These are phyloP conservation scores for Umimayanthus chanpuru DNA, from an alignment of 92 coral and sea anemone species.

Conservation along the genomic window DNA sequence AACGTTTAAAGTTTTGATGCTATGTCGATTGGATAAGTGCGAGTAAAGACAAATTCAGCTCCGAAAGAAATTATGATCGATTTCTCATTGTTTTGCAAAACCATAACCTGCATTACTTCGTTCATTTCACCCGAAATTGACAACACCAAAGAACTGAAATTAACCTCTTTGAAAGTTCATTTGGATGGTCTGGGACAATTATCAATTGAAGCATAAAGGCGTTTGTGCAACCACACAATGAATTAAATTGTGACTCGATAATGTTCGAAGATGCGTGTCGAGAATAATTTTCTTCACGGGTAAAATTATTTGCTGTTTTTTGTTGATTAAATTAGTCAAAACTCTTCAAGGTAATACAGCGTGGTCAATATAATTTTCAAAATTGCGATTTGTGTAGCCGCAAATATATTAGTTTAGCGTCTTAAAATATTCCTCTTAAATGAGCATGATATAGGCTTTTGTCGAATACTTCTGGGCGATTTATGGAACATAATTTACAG, in stretches of 20 bases:
- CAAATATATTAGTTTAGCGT: background rate
- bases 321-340: background rate
- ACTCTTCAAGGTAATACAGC: background rate
- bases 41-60: background rate
- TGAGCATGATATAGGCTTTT: background rate
- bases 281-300: background rate
- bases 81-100: background rate
- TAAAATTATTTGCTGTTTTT: background rate
- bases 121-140: constrained; percentile 21
- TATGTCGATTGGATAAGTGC: background rate
- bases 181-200: background rate
- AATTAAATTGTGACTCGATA: constrained; percentile 7
- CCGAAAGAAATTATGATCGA: background rate
- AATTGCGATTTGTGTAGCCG: background rate
- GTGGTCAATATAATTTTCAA: background rate
- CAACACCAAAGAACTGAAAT: constrained; percentile 24
- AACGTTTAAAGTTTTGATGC: background rate
- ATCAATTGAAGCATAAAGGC: background rate
- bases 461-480: background rate
- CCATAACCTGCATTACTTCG: background rate
- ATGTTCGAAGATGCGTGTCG: background rate
- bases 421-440: background rate
- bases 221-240: background rate
- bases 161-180: constrained; percentile 33
- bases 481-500: background rate